Base-by-base conservation (phyloP, 2,797 vertebrate genomes). In the Sebastes cheni region DNA sequence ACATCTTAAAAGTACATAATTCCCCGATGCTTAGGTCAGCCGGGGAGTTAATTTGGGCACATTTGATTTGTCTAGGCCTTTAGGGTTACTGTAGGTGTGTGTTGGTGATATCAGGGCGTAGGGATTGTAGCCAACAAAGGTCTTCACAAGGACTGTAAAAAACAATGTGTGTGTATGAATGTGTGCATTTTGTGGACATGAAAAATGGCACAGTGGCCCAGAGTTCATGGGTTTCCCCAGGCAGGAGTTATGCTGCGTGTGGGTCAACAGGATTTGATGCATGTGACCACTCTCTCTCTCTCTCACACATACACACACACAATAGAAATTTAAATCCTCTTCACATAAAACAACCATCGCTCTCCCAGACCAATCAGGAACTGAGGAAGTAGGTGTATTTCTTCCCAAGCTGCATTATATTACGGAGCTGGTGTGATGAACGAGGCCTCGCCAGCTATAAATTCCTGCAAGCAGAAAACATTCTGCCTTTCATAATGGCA, bases 381-480 rank as follows among this genome's bases (percentile, higher is more conserved):
- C 13, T 20, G 5, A 42, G 18, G 30, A 61, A 29, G 72, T 66
- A 14, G 78, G 62, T 39, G 61, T 52, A 69, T 75, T 62, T 86
- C 74, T 85, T 62, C 54, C 64, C 14, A 8, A 16, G 29, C 78
- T 50, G 67, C 54, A 12, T 87, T 61, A 25, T 83, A 72, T 79
- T 18, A 75, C 4, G 3, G 29, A 65, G 75, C 81, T 22, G 32
- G 58, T 62, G 12, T 88, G 83, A 91, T 89, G 81, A 83, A 91
- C 1, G 42, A 81, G 75, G 55, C 65, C 69, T 72, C 9, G 4
- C 34, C 1, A 2, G 50, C 81, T 68, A 74, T 92, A 91, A 78
- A 91, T 93, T 59, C 74, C 36, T 56, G 55, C 58, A 79, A 68
- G 85, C 70, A 75, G 78, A 77, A 89, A 81, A 78, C 80, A 58